Conservation (phyloP, 2,888 invertebrate genomes). For the Dastarcus helophoroides region DNA sequence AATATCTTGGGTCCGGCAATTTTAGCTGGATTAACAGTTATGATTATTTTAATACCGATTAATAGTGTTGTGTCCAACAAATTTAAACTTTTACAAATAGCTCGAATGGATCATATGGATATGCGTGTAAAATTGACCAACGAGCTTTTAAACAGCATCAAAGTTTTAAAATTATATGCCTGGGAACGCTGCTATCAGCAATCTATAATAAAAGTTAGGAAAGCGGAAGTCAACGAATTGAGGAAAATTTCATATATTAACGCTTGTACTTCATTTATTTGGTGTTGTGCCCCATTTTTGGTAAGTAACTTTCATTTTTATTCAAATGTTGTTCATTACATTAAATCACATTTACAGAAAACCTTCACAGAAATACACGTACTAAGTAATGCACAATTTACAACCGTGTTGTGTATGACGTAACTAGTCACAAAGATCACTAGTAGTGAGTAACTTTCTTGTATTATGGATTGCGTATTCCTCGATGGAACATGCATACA, state of each 20-base stretch:
- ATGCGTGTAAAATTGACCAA: constrained; percentile 46
- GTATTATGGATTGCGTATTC: too few relatives aligned
- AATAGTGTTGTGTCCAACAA: constrained; percentile 36
- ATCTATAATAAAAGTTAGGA: constrained; percentile 43
- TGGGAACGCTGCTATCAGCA: constrained; percentile 50
- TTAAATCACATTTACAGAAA: too few relatives aligned
- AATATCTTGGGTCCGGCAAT: constrained; percentile 43
- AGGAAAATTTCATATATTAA: constrained; percentile 44
- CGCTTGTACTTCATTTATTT: constrained; percentile 46
- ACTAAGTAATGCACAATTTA: too few relatives aligned
- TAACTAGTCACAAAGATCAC: too few relatives aligned
- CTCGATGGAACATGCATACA: too few relatives aligned
- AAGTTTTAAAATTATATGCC: constrained; percentile 49
- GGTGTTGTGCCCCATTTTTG: constrained; percentile 51
- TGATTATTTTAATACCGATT: constrained; percentile 44
- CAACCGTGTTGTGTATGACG: too few relatives aligned
- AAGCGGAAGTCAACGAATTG: constrained; percentile 44
- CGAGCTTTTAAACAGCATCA: constrained; percentile 46
- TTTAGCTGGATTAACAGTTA: constrained; percentile 37
- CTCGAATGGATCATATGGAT: constrained; percentile 45
- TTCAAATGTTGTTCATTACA: too few relatives aligned
- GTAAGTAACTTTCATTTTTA: too few relatives aligned
- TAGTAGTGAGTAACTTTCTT: too few relatives aligned
- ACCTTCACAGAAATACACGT: too few relatives aligned
- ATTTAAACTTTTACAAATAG: constrained; percentile 37